Evolutionary conservation across 2,888 invertebrate genomes (phyloP).

Genomic region (Acleris literana): DNA sequence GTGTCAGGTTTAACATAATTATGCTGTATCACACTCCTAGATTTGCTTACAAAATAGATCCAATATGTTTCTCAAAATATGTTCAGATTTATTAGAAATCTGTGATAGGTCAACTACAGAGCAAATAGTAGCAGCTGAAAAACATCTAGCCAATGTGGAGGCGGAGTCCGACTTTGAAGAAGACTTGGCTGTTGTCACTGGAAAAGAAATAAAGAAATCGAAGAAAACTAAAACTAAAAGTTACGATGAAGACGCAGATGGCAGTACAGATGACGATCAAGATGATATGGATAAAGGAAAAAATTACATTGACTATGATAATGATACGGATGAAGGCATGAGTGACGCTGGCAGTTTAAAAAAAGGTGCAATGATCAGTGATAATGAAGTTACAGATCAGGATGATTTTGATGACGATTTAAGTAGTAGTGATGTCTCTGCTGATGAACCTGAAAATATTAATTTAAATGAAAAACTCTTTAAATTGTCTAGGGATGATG

Average conservation of each 20-base stretch:
- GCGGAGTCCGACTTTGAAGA: conserved; percentile 85
- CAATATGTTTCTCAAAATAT: conserved; percentile 38
- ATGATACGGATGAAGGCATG: neutral
- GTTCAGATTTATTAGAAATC: conserved; percentile 87
- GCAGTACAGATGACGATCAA: conserved; percentile 40
- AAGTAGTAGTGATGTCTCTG: conserved; percentile 36
- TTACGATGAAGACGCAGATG: conserved; percentile 42
- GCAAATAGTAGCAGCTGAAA: conserved; percentile 84
- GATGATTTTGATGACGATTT: conserved; percentile 39
- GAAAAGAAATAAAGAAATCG: conserved; percentile 60
- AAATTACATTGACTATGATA: conserved; percentile 42
- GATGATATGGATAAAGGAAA: conserved; percentile 41
- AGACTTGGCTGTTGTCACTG: conserved; percentile 83
- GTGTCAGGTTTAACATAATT: no score
- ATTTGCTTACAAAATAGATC: no score
- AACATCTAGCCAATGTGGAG: conserved; percentile 84
- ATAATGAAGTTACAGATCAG: conserved; percentile 39
- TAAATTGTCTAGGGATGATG: conserved; percentile 80
- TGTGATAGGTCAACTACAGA: conserved; percentile 87
- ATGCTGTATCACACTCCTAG: no score
- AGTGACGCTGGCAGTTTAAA: no score
- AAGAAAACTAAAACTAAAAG: conserved; percentile 39
- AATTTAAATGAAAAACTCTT: conserved; percentile 46
- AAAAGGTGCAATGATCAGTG: no score
- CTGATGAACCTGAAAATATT: no score